phyloP scores from a whole-genome alignment of 2,888 invertebrate species.

The Nomada fabriciana region DNA sequence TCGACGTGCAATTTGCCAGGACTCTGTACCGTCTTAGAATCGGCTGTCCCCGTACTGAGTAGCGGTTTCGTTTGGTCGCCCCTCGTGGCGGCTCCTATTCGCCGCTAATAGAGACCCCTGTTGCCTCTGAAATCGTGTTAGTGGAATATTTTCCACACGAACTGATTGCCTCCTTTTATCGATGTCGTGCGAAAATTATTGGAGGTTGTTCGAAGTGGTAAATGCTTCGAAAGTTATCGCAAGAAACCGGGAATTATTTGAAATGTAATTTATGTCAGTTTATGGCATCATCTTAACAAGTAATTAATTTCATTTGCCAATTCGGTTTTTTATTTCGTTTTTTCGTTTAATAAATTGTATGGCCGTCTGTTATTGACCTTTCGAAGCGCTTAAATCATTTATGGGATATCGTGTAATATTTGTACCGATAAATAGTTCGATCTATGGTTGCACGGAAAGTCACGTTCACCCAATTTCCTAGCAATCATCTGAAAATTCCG shows the following conservation, averaged over 20 bases:
- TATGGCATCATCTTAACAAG: too few species aligned
- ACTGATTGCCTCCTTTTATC: background rate
- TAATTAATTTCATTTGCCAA: too few species aligned
- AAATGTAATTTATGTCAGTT: background rate
- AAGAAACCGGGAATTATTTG: background rate
- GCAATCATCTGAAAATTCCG: conserved; percentile 38
- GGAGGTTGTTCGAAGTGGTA: background rate
- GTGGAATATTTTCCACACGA: conserved; percentile 20
- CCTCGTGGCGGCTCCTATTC: conserved; percentile 22
- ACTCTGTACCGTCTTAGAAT: conserved; percentile 52
- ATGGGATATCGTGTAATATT: too few species aligned
- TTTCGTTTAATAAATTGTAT: too few species aligned
- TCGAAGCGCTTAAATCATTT: too few species aligned
- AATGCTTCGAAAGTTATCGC: background rate
- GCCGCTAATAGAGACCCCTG: conserved; percentile 27
- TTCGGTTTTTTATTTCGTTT: too few species aligned
- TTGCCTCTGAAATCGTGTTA: conserved; percentile 11
- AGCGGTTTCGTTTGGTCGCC: conserved; percentile 44
- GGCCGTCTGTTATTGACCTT: too few species aligned
- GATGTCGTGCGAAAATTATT: background rate
- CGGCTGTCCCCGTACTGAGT: conserved; percentile 51
- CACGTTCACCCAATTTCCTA: conserved; percentile 24
- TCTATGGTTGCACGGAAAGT: conserved; percentile 1
- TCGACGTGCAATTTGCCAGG: conserved; percentile 61
- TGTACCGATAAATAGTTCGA: background rate